Conservation (phyloP, 2,888 invertebrate species). For the Andrena camellia region DNA sequence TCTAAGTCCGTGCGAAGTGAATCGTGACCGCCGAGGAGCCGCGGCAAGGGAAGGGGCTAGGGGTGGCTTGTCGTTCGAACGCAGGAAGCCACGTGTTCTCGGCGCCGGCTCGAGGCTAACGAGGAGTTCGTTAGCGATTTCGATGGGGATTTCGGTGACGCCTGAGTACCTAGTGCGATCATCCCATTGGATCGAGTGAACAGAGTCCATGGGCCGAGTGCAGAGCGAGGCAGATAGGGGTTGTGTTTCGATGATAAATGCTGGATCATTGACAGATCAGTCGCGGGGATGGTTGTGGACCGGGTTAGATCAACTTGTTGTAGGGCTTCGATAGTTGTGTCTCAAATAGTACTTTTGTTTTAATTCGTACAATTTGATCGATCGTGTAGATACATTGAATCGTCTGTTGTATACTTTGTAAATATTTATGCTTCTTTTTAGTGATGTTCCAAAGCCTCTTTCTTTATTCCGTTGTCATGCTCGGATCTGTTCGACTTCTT, state of each 20-base stretch:
- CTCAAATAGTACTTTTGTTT: no score
- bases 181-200: neutral
- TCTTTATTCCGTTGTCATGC: neutral
- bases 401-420: no score
- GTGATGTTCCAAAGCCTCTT: no score
- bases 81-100: conserved; percentile 37
- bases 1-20: neutral
- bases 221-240: conserved; percentile 5
- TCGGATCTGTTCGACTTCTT: neutral
- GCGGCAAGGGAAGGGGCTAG: neutral
- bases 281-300: neutral
- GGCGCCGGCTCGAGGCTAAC: conserved; percentile 20
- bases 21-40: neutral
- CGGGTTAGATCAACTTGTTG: neutral
- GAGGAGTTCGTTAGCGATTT: conserved; percentile 33
- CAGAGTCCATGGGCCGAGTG: conserved; percentile 1
- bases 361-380: no score
- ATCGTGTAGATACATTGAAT: no score
- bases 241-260: neutral
- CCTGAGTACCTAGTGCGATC: neutral
- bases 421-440: no score
- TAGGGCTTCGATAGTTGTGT: neutral
- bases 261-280: neutral
- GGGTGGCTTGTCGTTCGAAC: neutral
- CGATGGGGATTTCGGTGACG: conserved; percentile 20